phyloP scores from a whole-genome alignment of 2,797 vertebrate genomes.

The Poeciliopsis turneri region DNA sequence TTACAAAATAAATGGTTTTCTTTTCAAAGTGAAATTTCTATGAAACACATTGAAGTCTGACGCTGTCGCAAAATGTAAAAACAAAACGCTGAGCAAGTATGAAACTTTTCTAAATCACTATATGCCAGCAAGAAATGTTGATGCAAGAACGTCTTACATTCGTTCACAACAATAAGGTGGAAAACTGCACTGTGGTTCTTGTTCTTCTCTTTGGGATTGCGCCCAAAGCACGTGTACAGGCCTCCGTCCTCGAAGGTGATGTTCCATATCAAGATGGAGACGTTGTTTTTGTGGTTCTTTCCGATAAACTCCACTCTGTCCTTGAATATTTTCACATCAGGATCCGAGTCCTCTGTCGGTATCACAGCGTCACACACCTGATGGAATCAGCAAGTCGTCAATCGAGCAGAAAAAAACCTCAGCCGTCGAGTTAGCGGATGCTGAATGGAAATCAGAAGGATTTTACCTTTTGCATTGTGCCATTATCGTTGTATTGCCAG shows the following conservation, averaged over 20 bases:
- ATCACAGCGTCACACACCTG: slow-evolving; percentile 87
- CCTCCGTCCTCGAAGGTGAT: slow-evolving; percentile 92
- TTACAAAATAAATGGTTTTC: background rate
- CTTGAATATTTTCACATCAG: slow-evolving; percentile 58
- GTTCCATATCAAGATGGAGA: slow-evolving; percentile 88
- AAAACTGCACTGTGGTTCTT: slow-evolving; percentile 86
- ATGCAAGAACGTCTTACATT: slow-evolving; percentile 81
- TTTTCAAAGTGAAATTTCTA: background rate
- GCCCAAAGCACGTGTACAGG: slow-evolving; percentile 89
- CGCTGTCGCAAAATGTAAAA: background rate
- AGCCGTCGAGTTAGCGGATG: background rate
- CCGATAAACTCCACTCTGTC: slow-evolving; percentile 86
- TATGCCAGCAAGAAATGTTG: background rate
- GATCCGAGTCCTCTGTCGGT: slow-evolving; percentile 74
- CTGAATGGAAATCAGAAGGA: background rate
- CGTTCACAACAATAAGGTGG: slow-evolving; percentile 87
- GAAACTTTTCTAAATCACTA: background rate
- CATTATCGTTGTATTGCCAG: slow-evolving; percentile 89
- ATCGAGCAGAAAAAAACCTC: slow-evolving; percentile 3
- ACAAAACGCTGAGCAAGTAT: background rate
- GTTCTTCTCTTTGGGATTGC: slow-evolving; percentile 89
- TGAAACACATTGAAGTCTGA: background rate
- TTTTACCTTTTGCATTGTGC: slow-evolving; percentile 75
- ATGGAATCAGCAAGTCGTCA: slow-evolving; percentile 32
- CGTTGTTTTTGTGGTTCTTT: slow-evolving; percentile 81